A percentile compares a stretch with the other conserved stretches of the same genome.
Evolutionary conservation across 1,140 invertebrate species (phyloP).

Genomic region (Drosophila nasuta): DNA sequence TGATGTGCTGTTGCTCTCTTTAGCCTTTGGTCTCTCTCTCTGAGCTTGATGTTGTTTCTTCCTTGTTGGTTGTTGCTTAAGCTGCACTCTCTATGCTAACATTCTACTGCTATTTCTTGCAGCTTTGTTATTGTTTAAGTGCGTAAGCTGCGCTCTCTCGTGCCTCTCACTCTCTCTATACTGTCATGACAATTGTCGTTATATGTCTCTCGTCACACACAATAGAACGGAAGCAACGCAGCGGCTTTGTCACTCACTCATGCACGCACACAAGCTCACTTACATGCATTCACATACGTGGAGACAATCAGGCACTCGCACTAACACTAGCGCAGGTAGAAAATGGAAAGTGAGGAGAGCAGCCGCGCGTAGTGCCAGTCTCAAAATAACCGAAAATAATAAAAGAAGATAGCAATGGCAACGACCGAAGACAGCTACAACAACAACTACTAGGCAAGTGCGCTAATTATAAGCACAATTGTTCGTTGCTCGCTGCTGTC

Average conservation of each 20-base stretch:
- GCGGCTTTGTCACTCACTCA: slow-evolving; percentile 65
- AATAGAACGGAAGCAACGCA: slow-evolving; percentile 80
- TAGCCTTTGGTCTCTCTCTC: no score
- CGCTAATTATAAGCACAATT: slow-evolving; percentile 60
- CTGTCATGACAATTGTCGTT: slow-evolving; percentile 29
- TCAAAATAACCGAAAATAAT: slow-evolving; percentile 66
- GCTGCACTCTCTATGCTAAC: no score
- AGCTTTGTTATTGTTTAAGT: slow-evolving; percentile 49
- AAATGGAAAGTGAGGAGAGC: slow-evolving; percentile 75
- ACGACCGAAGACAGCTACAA: slow-evolving; percentile 68
- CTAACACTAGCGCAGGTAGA: slow-evolving; percentile 64
- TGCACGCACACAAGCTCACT: slow-evolving; percentile 6
- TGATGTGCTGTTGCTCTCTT: slow-evolving; percentile 16
- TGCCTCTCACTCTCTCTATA: neutral
- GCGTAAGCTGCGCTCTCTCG: slow-evolving; percentile 48
- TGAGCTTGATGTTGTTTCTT: no score
- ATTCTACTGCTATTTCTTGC: neutral
- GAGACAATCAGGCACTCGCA: slow-evolving; percentile 43
- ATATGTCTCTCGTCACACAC: slow-evolving; percentile 55
- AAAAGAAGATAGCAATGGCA: slow-evolving; percentile 74
- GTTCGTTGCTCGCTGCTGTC: slow-evolving; percentile 38
- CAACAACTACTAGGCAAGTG: slow-evolving; percentile 41
- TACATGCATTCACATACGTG: slow-evolving; percentile 17
- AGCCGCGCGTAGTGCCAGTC: slow-evolving; percentile 23
- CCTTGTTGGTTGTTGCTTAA: no score